These are phyloP conservation scores for Seriola aureovittata DNA, from an alignment of 2,113 vertebrate species.

Conservation along the genomic window DNA sequence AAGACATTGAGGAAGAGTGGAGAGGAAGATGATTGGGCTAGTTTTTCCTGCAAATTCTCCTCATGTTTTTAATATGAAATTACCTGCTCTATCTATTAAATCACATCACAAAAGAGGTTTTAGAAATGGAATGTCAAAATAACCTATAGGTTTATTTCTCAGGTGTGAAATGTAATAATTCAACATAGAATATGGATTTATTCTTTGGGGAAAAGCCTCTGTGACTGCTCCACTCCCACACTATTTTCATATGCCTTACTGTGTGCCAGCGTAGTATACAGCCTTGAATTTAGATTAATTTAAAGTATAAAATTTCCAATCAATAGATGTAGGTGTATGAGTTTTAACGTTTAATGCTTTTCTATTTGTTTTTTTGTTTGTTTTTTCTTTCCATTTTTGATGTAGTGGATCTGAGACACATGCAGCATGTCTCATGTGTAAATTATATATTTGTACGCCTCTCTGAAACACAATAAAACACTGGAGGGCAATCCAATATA, in stretches of 20 bases:
- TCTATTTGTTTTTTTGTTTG: background rate
- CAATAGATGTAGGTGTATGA: slow-evolving; percentile 47
- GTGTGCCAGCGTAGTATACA: background rate
- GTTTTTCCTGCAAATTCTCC: background rate
- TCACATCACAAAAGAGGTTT: background rate
- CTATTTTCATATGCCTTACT: background rate
- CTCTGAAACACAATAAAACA: background rate
- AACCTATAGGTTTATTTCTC: background rate
- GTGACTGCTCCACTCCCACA: slow-evolving; percentile 6
- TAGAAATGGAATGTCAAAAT: background rate
- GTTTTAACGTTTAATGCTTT: background rate
- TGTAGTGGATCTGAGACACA: background rate
- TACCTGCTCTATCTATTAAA: background rate
- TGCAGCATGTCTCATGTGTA: background rate
- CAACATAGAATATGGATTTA: slow-evolving; percentile 35
- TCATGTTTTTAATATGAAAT: slow-evolving; percentile 32
- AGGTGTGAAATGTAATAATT: slow-evolving; percentile 32
- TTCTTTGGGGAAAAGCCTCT: slow-evolving; percentile 11
- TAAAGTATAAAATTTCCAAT: slow-evolving; percentile 4
- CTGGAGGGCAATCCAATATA: background rate
- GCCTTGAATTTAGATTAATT: slow-evolving; percentile 33
- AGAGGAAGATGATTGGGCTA: background rate
- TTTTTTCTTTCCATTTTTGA: background rate
- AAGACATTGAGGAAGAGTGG: slow-evolving; percentile 15
- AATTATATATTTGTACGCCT: background rate